Percentiles rank a stretch among this genome's conserved stretches.
phyloP scores from a whole-genome alignment of 2,113 vertebrate genomes.

The Apodemus sylvaticus region DNA sequence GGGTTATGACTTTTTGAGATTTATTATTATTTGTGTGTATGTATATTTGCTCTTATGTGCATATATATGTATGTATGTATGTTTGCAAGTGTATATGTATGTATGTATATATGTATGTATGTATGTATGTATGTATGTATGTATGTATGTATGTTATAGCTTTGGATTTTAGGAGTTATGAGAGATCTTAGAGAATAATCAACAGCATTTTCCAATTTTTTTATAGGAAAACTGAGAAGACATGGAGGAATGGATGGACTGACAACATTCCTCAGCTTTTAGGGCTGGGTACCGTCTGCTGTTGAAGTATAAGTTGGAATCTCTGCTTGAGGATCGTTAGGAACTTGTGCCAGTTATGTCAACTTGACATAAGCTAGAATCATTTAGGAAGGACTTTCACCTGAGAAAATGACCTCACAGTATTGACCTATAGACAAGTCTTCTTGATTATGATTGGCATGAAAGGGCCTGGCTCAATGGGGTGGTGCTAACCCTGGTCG shows the following conservation, averaged over 20 bases:
- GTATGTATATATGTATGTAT: not conserved
- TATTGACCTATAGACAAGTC: not conserved
- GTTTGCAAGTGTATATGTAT: not conserved
- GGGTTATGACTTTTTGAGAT: not conserved
- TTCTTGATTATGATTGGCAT: not conserved
- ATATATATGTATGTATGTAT: too few relatives aligned
- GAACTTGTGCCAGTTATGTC: not conserved
- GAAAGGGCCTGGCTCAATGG: not conserved
- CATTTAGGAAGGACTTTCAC: not conserved
- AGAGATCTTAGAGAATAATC: not conserved
- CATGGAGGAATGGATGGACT: not conserved
- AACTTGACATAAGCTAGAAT: not conserved
- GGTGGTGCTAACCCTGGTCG: not conserved
- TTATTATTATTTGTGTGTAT: not conserved
- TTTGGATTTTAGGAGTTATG: not conserved
- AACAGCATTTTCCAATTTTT: not conserved
- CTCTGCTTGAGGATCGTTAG: not conserved
- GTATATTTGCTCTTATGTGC: not conserved
- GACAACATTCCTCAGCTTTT: accelerated
- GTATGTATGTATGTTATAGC: not conserved
- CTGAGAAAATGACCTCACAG: not conserved
- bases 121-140: not conserved
- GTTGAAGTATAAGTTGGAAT: not conserved
- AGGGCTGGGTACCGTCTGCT: not conserved
- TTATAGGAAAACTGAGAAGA: not conserved